Percentiles rank a stretch among this genome's conserved stretches.
These are phyloP conservation scores for Melipona quadrifasciata DNA, from an alignment of 1,140 invertebrate genomes.

Conservation along the genomic window DNA sequence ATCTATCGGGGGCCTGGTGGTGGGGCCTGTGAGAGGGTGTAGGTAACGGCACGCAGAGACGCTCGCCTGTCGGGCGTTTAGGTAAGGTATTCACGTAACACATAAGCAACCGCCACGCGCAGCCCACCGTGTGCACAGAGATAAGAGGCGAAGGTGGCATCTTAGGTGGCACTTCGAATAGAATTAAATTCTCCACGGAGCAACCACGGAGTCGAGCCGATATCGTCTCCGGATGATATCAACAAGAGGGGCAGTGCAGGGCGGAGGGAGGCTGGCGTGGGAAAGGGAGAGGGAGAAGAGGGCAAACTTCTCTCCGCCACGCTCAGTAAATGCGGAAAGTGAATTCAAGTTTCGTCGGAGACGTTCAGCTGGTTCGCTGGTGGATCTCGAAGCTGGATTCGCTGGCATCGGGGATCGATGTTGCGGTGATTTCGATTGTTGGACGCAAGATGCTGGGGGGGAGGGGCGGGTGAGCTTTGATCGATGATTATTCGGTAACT, in stretches of 20 bases:
- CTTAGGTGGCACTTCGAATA: conserved; percentile 67
- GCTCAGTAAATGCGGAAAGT: neutral
- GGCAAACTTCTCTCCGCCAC: conserved; percentile 53
- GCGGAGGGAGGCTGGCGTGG: too few species aligned
- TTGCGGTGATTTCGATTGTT: neutral
- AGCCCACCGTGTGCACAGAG: conserved; percentile 75
- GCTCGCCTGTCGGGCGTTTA: conserved; percentile 61
- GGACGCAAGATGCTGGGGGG: neutral
- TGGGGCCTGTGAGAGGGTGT: neutral
- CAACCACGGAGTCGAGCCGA: conserved; percentile 52
- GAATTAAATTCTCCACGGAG: conserved; percentile 66
- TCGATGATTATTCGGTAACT: conserved; percentile 7
- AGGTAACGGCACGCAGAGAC: conserved; percentile 60
- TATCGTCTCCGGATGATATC: conserved; percentile 63
- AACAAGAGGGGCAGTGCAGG: conserved; percentile 47
- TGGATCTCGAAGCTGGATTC: neutral
- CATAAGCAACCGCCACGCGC: conserved; percentile 74
- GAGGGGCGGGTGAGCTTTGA: neutral
- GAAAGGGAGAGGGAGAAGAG: too few species aligned
- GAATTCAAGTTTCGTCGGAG: conserved; percentile 29
- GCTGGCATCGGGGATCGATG: neutral
- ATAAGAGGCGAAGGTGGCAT: conserved; percentile 70
- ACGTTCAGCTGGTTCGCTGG: neutral
- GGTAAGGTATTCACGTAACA: conserved; percentile 75
- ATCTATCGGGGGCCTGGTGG: conserved; percentile 1